Evolutionary conservation across 1,140 invertebrate genomes (phyloP).

Genomic region (Limonius californicus): DNA sequence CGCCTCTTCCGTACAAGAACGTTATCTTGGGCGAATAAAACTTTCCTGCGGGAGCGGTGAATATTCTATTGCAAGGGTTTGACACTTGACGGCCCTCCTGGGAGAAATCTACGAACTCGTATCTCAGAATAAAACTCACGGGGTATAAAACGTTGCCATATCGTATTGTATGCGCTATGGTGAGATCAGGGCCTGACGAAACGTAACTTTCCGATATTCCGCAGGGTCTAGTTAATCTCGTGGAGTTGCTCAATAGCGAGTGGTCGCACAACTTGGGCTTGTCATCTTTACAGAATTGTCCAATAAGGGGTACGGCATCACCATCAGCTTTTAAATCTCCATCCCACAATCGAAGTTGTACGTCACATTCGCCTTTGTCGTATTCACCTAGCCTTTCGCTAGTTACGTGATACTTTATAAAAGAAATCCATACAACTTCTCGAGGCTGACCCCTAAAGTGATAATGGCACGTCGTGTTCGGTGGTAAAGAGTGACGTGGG

Average conservation of each 20-base stretch:
- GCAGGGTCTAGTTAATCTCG: conserved; percentile 69
- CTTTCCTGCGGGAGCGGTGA: conserved; percentile 54
- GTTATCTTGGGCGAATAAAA: conserved; percentile 75
- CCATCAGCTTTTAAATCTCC: conserved; percentile 50
- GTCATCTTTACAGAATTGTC: conserved; percentile 73
- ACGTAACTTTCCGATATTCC: conserved; percentile 73
- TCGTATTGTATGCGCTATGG: conserved; percentile 67
- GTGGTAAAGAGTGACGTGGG: conserved; percentile 74
- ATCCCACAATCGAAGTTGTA: conserved; percentile 71
- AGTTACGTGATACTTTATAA: conserved; percentile 75
- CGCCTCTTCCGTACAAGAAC: conserved; percentile 77
- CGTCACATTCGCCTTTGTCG: conserved; percentile 67
- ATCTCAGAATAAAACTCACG: conserved; percentile 70
- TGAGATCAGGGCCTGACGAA: conserved; percentile 65
- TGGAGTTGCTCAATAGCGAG: conserved; percentile 68
- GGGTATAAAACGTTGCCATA: conserved; percentile 75
- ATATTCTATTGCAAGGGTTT: conserved; percentile 59
- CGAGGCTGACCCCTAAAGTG: conserved; percentile 68
- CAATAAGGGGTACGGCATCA: conserved; percentile 54
- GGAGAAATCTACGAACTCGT: conserved; percentile 71
- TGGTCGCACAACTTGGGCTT: conserved; percentile 70
- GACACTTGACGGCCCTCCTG: conserved; percentile 58
- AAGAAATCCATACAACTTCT: conserved; percentile 80
- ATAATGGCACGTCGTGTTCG: conserved; percentile 83
- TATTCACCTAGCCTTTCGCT: conserved; percentile 60